Evolutionary conservation across 2,888 invertebrate species (phyloP).

Genomic region (Synanthedon vespiformis): DNA sequence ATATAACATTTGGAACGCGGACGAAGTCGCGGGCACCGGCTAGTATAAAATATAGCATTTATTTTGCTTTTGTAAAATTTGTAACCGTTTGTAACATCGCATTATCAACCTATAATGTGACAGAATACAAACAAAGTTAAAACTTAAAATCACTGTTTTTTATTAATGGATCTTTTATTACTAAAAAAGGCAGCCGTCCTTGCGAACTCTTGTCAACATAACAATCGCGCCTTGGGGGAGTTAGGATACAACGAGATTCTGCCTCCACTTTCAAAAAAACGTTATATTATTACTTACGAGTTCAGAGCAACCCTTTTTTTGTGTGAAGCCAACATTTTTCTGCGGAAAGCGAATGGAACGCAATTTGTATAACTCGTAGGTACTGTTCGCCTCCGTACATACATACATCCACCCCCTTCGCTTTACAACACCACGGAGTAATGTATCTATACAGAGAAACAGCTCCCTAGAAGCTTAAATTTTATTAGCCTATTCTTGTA

Average conservation of each 20-base stretch:
- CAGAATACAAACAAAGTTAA: too few relatives aligned
- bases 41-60: too few relatives aligned
- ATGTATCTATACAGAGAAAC: too few relatives aligned
- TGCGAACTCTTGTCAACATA: constrained; percentile 30
- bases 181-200: constrained; percentile 4
- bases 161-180: background rate
- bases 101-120: background rate
- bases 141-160: background rate
- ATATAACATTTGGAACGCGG: too few relatives aligned
- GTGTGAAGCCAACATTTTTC: constrained; percentile 44
- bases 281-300: constrained; percentile 25
- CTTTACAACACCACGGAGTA: too few relatives aligned
- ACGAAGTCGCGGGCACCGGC: too few relatives aligned
- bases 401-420: constrained; percentile 5
- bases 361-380: constrained; percentile 38
- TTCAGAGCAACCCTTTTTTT: constrained; percentile 37
- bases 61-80: too few relatives aligned
- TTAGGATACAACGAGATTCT: constrained; percentile 19
- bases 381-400: constrained; percentile 4
- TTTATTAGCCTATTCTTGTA: too few relatives aligned
- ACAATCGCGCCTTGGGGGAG: constrained; percentile 22
- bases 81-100: background rate
- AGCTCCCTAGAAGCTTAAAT: too few relatives aligned
- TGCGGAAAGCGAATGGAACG: constrained; percentile 37
- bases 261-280: constrained; percentile 24